These are phyloP conservation scores for Platycheirus albimanus DNA, from an alignment of 2,888 invertebrate species.

Conservation along the genomic window DNA sequence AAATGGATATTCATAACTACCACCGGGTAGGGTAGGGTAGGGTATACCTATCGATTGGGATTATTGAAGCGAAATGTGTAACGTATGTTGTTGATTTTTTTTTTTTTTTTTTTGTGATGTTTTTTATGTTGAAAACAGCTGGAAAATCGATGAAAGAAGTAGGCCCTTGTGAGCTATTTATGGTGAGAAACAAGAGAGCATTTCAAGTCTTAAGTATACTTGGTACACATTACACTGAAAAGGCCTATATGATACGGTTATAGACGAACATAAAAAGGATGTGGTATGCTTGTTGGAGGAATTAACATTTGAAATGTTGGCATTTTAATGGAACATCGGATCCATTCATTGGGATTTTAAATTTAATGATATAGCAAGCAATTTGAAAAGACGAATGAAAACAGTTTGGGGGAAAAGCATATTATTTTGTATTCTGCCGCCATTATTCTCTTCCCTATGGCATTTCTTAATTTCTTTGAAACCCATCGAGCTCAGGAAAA, in stretches of 20 bases:
- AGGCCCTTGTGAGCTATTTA: conserved; percentile 59
- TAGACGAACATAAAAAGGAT: not conserved
- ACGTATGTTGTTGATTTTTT: conserved; percentile 26
- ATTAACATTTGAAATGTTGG: not conserved
- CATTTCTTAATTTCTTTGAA: no score
- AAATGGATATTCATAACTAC: conserved; percentile 65
- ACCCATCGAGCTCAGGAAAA: no score
- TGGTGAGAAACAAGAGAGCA: conserved; percentile 37
- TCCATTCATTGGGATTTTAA: not conserved
- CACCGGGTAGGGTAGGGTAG: not conserved
- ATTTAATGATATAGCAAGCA: conserved; percentile 13
- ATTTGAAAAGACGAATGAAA: no score
- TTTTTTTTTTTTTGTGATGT: conserved; percentile 3
- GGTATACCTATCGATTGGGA: conserved; percentile 68
- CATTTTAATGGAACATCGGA: not conserved
- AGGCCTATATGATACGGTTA: not conserved
- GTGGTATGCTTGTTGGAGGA: not conserved
- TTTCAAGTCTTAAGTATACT: conserved; percentile 9
- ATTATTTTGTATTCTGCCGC: no score
- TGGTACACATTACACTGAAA: not conserved
- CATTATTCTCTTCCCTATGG: no score
- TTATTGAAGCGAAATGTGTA: conserved; percentile 39
- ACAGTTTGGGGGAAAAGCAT: no score
- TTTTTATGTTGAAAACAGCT: not conserved
- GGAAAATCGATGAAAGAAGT: conserved; percentile 56